A percentile compares a stretch with the other conserved stretches of the same genome.
phyloP scores from a whole-genome alignment of 1,140 invertebrate species.

The Pseudoatta argentina region DNA sequence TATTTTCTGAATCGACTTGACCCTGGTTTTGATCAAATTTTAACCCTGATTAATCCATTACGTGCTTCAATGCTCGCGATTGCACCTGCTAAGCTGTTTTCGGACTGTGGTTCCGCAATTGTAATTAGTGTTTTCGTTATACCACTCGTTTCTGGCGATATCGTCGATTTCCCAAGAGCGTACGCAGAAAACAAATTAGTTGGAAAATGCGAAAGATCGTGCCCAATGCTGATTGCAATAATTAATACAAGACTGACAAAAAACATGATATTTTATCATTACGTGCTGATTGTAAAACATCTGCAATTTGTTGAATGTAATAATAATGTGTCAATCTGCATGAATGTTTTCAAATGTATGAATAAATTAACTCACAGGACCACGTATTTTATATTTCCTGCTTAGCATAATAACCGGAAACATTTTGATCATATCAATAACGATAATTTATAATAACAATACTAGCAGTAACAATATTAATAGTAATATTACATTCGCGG shows the following conservation, averaged over 20 bases:
- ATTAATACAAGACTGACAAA: slow-evolving; percentile 35
- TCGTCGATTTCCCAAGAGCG: slow-evolving; percentile 51
- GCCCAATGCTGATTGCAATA: slow-evolving; percentile 30
- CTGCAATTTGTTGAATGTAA: slow-evolving; percentile 18
- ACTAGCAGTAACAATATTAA: slow-evolving; percentile 6
- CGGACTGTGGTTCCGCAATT: slow-evolving; percentile 27
- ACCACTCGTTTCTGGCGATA: slow-evolving; percentile 30
- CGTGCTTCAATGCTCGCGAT: slow-evolving; percentile 39
- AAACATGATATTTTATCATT: slow-evolving; percentile 5
- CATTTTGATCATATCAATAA: background rate
- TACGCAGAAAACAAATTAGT: slow-evolving; percentile 47
- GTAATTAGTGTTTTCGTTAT: slow-evolving; percentile 65
- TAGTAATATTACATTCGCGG: background rate
- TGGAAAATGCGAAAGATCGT: slow-evolving; percentile 18
- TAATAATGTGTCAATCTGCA: background rate
- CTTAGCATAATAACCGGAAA: background rate
- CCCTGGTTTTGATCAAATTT: slow-evolving; percentile 63
- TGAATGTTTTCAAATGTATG: background rate
- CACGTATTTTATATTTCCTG: background rate
- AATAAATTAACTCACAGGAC: slow-evolving; percentile 18
- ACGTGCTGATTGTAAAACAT: slow-evolving; percentile 31
- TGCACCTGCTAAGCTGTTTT: slow-evolving; percentile 45
- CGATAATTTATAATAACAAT: background rate
- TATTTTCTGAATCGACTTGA: slow-evolving; percentile 26
- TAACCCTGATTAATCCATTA: slow-evolving; percentile 62